Evolutionary conservation across 2,888 invertebrate species (phyloP), one percentile per base, ranked within the genome.

Genomic region (Synanthedon formicaeformis): DNA sequence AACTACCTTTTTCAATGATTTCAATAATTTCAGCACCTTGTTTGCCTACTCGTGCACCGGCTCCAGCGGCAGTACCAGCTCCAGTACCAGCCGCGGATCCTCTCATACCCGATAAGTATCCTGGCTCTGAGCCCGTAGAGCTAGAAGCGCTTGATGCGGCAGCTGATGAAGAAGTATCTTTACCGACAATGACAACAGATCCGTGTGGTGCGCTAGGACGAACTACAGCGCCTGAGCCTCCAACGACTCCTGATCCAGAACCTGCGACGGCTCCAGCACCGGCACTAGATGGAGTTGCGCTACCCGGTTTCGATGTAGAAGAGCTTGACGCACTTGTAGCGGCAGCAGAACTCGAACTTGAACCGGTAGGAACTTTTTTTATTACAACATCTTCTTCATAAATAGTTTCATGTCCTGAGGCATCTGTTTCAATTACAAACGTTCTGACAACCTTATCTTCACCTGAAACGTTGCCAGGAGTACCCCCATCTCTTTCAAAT

Each of bases 301-400:
- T 48, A 34, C 40, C 49, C 1, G 12, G 8, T 45, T 12, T 41
- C 40, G 14, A 16, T 2, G 53, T 18, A 14, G 18, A 16, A 13
- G 48, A n/a, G 27, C 50, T n/a, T 16, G 51, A 48, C 49, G 54
- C 41, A 14, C 41, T 51, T 48, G 51, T 11, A 23, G 50, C 34
- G 50, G 53, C n/a, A 2, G 51, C 40, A 50, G 41, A 40, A 40
- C 16, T 11, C 41, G 50, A n/a, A 41, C 11, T 23, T 52, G 6
- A 40, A 6, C 53, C 50, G 6, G 57, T 23, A 52, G 61, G 57
- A 23, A 66, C 57, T 53, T 61, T 65, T 41, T 67, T 68, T 12
- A 80, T 69, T 1, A 73, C 58, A 1, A 73, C 65, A 58, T 83
- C 81, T 58, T 75, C 66, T 60, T 83, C 81, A n/a, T 57, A 60